Evolutionary conservation across 2,888 invertebrate species (phyloP), one percentile per base, ranked within the genome.

Genomic region (Pachliopta kotzebuea): DNA sequence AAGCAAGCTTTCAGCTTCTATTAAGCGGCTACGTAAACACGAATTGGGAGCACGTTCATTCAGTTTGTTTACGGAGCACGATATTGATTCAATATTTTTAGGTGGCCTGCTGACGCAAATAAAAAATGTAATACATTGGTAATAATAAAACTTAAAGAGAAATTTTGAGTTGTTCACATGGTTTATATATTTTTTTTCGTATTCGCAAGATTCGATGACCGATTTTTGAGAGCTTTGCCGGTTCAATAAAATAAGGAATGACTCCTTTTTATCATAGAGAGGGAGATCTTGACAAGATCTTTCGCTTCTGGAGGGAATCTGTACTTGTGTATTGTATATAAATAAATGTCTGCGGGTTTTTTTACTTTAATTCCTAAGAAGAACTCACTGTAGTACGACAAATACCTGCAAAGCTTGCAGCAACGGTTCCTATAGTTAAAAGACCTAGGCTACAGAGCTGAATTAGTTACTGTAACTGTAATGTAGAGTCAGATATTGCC

Each of bases 401-500:
- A 11, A 14, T 2, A 14, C 14, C 4, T 14, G 37, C 9, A 11
- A 31, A 7, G 31, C 31, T 31, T 31, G 9, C 11, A 8, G 31
- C 31, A 11, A 31, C 9, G 31, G 31, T 37, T 37, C 11, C 14
- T 14, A 14, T 37, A 11, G 37, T 17, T 14, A 11, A 14, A 14
- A 14, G 3, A 2, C 37, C 1, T 8, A 31, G 31, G 11, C 31
- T 11, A 9, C 31, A 9, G 31, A 11, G 31, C 31, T 31, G 31
- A 31, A 31, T 31, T 11, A 37, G 11, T 11, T 26, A 26, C 26
- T 26, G 26, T 26, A 6, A 37, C 37, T 17, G 11, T 3, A 37
- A 37, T 37, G 37, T 37, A 37, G 37, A 11, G 45, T n/a, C n/a
- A 45, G 45, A 1, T 18, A n/a, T 45, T 79, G 80, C 81, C 77